These are phyloP conservation scores for Scarus forsteni DNA, from an alignment of 2,797 vertebrate genomes.

Conservation along the genomic window DNA sequence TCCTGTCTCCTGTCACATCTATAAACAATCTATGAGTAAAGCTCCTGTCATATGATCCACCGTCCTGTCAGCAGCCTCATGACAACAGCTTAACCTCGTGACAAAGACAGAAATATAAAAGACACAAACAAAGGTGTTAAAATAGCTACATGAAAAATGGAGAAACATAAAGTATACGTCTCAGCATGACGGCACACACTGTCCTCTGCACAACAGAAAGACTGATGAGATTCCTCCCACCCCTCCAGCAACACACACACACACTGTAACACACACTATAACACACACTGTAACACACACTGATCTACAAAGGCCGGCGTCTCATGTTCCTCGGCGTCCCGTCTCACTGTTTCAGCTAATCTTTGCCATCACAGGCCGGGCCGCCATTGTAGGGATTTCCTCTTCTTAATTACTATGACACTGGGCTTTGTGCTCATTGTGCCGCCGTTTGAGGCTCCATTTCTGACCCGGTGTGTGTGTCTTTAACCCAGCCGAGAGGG, in stretches of 20 bases:
- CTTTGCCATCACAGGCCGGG: slow-evolving; percentile 67
- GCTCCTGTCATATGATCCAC: slow-evolving; percentile 36
- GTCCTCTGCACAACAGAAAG: slow-evolving; percentile 4
- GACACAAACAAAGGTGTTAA: not conserved
- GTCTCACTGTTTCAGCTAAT: slow-evolving; percentile 74
- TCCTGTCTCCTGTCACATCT: slow-evolving; percentile 49
- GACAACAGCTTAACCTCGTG: slow-evolving; percentile 27
- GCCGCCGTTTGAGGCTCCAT: slow-evolving; percentile 71
- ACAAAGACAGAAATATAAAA: slow-evolving; percentile 24
- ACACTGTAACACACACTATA: slow-evolving; percentile 20
- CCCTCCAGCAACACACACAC: slow-evolving; percentile 45
- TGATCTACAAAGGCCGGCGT: slow-evolving; percentile 53
- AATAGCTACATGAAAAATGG: slow-evolving; percentile 28
- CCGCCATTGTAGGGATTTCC: slow-evolving; percentile 76
- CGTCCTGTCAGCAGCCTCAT: slow-evolving; percentile 23
- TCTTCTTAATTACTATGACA: slow-evolving; percentile 75
- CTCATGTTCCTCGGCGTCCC: slow-evolving; percentile 71
- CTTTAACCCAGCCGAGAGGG: slow-evolving; percentile 38
- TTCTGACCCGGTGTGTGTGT: slow-evolving; percentile 50
- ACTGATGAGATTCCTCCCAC: slow-evolving; percentile 40
- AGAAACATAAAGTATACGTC: not conserved
- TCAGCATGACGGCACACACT: slow-evolving; percentile 14
- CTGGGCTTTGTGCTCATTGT: slow-evolving; percentile 65
- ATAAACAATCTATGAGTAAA: slow-evolving; percentile 45
- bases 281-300: slow-evolving; percentile 18